phyloP scores from a whole-genome alignment of 2,113 vertebrate genomes.

The Empidonax alnorum region DNA sequence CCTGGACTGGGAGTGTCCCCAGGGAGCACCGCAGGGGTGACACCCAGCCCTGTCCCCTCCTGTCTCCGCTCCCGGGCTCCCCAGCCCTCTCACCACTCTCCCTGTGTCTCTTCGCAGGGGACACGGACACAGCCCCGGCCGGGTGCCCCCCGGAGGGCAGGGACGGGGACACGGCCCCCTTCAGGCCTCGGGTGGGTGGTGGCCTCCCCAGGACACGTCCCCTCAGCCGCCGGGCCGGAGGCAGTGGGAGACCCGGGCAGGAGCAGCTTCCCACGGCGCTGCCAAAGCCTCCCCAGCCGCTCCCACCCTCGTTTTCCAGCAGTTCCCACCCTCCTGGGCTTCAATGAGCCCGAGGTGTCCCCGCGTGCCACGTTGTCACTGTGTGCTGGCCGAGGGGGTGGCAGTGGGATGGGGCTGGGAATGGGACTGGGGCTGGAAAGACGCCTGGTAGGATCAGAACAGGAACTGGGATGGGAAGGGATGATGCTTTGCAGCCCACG shows the following conservation, averaged over 20 bases:
- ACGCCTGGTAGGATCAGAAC: not conserved
- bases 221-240: rapidly evolving
- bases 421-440: not conserved
- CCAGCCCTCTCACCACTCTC: not conserved
- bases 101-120: not conserved
- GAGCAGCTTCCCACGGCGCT: not conserved
- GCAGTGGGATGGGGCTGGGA: not conserved
- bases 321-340: not conserved
- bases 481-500: not conserved
- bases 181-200: not conserved
- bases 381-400: not conserved
- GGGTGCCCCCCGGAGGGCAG: rapidly evolving
- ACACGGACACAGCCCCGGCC: rapidly evolving
- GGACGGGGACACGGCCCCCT: not conserved
- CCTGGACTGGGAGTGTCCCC: rapidly evolving
- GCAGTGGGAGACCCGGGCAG: not conserved
- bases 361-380: rapidly evolving
- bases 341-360: not conserved
- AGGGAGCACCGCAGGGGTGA: not conserved
- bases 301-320: not conserved
- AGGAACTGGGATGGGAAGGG: not conserved
- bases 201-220: not conserved
- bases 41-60: not conserved
- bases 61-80: not conserved
- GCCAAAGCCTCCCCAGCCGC: not conserved